These are phyloP conservation scores for Pelodytes ibericus DNA, from an alignment of 2,797 vertebrate genomes.

Conservation along the genomic window DNA sequence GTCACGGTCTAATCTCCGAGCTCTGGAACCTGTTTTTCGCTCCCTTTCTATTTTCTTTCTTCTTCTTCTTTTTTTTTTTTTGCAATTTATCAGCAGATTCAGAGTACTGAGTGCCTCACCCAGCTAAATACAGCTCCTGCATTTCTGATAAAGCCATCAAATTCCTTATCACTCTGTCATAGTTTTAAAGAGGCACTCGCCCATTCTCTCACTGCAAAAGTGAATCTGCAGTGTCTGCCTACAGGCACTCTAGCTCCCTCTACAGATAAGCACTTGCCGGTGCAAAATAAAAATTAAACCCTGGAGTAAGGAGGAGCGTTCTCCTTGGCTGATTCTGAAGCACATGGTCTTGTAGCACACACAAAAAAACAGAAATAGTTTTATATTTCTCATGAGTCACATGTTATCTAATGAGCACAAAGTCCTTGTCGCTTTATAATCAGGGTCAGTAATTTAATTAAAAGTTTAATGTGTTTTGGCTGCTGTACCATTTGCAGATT, in stretches of 20 bases:
- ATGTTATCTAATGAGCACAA: no score
- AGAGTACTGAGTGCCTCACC: conserved; percentile 89
- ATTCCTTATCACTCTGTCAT: conserved; percentile 94
- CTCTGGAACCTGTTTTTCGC: conserved; percentile 11
- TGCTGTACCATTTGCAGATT: no score
- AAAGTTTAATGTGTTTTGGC: no score
- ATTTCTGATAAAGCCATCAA: conserved; percentile 99
- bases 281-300: no score
- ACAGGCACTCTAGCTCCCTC: conserved; percentile 24
- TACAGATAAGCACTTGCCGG: neutral
- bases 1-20: neutral
- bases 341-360: no score
- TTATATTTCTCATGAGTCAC: no score
- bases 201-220: neutral
- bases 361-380: no score
- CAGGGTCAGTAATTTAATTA: no score
- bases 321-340: no score
- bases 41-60: conserved; percentile 74
- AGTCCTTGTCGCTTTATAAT: no score
- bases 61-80: conserved; percentile 66
- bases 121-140: conserved; percentile 98
- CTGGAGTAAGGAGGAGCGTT: no score
- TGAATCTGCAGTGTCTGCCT: neutral
- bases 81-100: conserved; percentile 94
- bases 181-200: conserved; percentile 89